Base-by-base conservation (phyloP, 2,888 invertebrate species). In the Hirtodrosophila duncani region DNA sequence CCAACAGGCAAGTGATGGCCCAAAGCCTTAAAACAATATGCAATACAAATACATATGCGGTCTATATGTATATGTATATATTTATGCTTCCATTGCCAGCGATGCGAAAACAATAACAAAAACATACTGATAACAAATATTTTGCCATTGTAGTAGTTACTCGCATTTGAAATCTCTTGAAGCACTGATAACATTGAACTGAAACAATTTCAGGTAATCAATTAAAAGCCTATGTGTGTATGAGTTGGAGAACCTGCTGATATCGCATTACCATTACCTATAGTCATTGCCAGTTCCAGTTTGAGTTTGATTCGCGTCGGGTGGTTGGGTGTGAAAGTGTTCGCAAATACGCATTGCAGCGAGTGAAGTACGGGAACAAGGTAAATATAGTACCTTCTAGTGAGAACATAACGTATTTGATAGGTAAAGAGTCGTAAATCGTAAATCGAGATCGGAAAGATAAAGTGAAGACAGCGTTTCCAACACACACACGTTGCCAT, bases 141-240 rank as follows among this genome's bases (percentile, higher is more conserved):
- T 59, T 67, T 72, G 62, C 53, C 45, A 62, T 58, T 41, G 41
- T 52, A n/a, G n/a, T n/a, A n/a, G n/a, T n/a, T n/a, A n/a, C n/a
- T n/a, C n/a, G n/a, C n/a, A 29, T 51, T 21, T 61, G 31, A 11
- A 24, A 23, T 38, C 34, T 42, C 16, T 60, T 33, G 37, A 17
- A 37, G 13, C 18, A 4, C 37, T 36, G 68, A 69, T 71, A 69
- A 77, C 53, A 60, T 50, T 59, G 27, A 39, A 26, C 36, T 31
- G 44, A 52, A 67, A 68, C 72, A 71, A 65, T 80, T 71, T 57
- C 45, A 31, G 66, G 81, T 61, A 74, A 74, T 74, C 74, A 74
- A 74, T 74, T 74, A 80, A 77, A 71, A 48, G 38, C 31, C 30
- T 41, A 23, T 23, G 23, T 8, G 17, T 20, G 10, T 9, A 5